These are phyloP conservation scores for Drosophila sturtevanti DNA, from an alignment of 1,140 invertebrate genomes.

Conservation along the genomic window DNA sequence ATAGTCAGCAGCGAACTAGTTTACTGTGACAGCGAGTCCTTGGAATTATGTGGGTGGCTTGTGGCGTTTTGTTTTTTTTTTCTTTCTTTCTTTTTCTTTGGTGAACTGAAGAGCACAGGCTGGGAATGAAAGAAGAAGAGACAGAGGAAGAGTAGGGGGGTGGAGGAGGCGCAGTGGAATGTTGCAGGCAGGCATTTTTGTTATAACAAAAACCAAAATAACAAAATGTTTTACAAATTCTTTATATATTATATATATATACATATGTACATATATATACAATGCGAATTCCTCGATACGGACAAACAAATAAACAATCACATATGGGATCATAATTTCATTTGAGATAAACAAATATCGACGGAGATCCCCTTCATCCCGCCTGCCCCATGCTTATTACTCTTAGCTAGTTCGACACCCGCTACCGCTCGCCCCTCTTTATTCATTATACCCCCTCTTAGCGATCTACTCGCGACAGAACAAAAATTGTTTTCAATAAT, in stretches of 20 bases:
- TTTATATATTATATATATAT: not conserved
- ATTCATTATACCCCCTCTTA: not conserved
- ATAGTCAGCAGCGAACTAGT: conserved; percentile 24
- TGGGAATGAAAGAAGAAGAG: too few species aligned
- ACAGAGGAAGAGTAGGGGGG: not conserved
- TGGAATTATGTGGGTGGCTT: conserved; percentile 18
- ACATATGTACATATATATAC: not conserved
- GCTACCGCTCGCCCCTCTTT: not conserved
- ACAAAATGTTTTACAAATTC: not conserved
- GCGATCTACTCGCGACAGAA: not conserved
- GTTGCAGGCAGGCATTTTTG: not conserved
- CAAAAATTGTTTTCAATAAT: conserved; percentile 40
- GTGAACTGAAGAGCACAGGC: not conserved
- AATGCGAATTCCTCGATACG: conserved; percentile 17
- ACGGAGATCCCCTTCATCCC: not conserved
- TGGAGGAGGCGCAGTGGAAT: not conserved
- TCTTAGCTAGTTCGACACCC: not conserved
- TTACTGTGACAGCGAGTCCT: conserved; percentile 31
- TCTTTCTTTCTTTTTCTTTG: too few species aligned
- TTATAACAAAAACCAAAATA: not conserved
- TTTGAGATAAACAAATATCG: conserved; percentile 47
- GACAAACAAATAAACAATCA: conserved; percentile 5
- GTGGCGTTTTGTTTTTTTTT: too few species aligned
- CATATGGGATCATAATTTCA: conserved; percentile 28
- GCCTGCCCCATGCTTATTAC: not conserved